Evolutionary conservation across 2,113 vertebrate genomes (phyloP).

Genomic region (Athene cunicularia): DNA sequence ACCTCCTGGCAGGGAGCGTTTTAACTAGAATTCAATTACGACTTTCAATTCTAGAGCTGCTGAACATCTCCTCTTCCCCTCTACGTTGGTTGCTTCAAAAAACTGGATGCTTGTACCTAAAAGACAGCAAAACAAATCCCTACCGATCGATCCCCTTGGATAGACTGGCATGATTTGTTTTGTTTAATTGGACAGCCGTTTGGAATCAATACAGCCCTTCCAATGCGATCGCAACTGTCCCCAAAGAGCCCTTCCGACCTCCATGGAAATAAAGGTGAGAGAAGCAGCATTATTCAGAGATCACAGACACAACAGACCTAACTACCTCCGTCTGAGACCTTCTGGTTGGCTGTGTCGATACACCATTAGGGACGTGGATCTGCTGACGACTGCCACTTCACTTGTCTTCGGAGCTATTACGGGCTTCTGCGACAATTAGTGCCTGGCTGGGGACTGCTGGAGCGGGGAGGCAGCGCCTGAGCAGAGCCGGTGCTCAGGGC

Average conservation of each 20-base stretch:
- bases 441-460: not conserved
- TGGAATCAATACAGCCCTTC: not conserved
- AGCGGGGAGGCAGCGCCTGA: not conserved
- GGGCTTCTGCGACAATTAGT: not conserved
- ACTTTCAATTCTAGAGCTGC: not conserved
- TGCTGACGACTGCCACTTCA: not conserved
- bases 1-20: not conserved
- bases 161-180: not conserved
- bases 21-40: not conserved
- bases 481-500: not conserved
- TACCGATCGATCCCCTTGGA: not conserved
- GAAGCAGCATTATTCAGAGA: not conserved
- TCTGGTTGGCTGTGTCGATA: not conserved
- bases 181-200: not conserved
- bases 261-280: not conserved
- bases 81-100: accelerated
- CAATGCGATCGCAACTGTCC: not conserved
- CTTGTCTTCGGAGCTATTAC: not conserved
- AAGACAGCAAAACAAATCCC: not conserved
- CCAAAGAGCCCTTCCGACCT: not conserved
- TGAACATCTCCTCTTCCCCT: not conserved
- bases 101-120: not conserved
- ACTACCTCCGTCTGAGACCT: not conserved
- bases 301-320: not conserved
- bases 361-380: not conserved